Percentiles rank a stretch among this genome's conserved stretches.
Conservation (phyloP, 2,888 invertebrate species). For the Idaea straminata region DNA sequence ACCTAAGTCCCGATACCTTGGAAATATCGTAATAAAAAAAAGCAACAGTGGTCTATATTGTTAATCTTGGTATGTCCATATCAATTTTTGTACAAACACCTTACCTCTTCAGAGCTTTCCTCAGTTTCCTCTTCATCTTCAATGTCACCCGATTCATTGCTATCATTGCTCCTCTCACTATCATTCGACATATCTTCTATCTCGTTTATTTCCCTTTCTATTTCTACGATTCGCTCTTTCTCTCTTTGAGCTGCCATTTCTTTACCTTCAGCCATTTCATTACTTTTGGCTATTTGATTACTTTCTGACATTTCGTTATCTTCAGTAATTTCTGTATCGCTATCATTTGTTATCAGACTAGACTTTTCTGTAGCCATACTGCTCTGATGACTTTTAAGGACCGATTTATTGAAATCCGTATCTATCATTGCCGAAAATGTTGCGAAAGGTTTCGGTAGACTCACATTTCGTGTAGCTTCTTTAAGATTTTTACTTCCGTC, state of each 20-base stretch:
- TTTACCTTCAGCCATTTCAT: conserved; percentile 10
- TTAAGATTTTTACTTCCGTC: conserved; percentile 30
- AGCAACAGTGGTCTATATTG: no score
- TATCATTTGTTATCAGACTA: conserved; percentile 67
- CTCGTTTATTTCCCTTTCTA: conserved; percentile 70
- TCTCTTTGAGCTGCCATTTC: conserved; percentile 53
- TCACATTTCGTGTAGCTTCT: conserved; percentile 26
- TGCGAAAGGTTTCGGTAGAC: conserved; percentile 34
- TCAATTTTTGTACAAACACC: conserved; percentile 4
- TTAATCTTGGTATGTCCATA: not conserved
- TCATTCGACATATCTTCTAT: conserved; percentile 65
- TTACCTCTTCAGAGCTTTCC: conserved; percentile 31
- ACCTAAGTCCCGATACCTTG: no score
- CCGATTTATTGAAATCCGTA: conserved; percentile 53
- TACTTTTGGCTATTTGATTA: not conserved
- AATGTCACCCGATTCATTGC: conserved; percentile 18
- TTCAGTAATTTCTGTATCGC: conserved; percentile 56
- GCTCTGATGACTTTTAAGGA: conserved; percentile 51
- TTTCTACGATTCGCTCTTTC: conserved; percentile 65
- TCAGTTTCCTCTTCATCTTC: conserved; percentile 26
- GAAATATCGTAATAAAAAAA: no score
- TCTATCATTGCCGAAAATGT: conserved; percentile 46
- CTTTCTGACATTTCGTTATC: conserved; percentile 26
- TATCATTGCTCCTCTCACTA: conserved; percentile 30
- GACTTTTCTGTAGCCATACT: conserved; percentile 51